Base-by-base conservation (phyloP, 2,888 invertebrate species). In the Eupithecia inturbata region DNA sequence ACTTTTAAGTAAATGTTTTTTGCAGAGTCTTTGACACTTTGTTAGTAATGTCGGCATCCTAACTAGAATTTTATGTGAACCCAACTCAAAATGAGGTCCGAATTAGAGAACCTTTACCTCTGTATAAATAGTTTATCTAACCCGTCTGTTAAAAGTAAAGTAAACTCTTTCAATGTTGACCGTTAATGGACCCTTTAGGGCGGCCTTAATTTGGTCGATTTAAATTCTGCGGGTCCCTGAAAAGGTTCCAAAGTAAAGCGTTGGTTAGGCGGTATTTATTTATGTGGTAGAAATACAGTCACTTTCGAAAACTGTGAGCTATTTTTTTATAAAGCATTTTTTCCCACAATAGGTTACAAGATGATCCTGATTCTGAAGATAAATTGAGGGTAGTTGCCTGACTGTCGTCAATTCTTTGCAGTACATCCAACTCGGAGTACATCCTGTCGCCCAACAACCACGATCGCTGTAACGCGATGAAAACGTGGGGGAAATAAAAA, bases 121-220 rank as follows among this genome's bases (percentile, higher is more conserved):
- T 74, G 74, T 67, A 45, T 73, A 78, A 64, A 63, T 64, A 64
- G 70, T 70, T 64, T 64, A 70, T 49, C 26, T 60, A 36, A 66
- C 66, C 70, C 45, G 19, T 70, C 67, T 53, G 39, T 69, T 69
- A 33, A 70, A 70, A 72, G 71, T 69, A 77, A 69, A 72, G 69
- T 71, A 73, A 73, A 74, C 74, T 74, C 68, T 72, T 71, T 74
- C 71, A 76, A 78, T 77, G 80, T 80, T 80, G 78, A 80, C 81
- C 77, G 73, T 80, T 78, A 81, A 79, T 78, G 77, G 79, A 79
- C 81, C 80, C 77, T 78, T 82, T 71, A 70, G 79, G 77, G 75
- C 73, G 76, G 77, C 80, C 81, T 77, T 80, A 80, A 82, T 81
- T 81, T 78, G 76, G 77, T 78, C 79, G 78, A 80, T 78, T 80